Evolutionary conservation across 2,888 invertebrate species (phyloP).

Genomic region (Dione juno): DNA sequence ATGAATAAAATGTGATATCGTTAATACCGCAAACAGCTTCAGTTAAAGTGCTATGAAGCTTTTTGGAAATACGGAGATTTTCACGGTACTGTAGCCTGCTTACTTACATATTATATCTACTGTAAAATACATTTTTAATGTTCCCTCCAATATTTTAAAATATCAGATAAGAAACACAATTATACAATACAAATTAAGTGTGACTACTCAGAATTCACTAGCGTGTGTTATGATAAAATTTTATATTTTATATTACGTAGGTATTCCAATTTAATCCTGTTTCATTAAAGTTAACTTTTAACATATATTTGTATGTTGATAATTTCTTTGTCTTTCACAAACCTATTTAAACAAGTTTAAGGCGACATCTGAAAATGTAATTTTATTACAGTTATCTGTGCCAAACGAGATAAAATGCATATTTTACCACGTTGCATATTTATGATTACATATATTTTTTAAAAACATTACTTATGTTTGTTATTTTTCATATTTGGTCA

Average conservation of each 20-base stretch:
- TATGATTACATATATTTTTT: background rate
- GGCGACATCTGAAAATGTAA: background rate
- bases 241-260: too few species aligned
- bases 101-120: slow-evolving; percentile 39
- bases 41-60: background rate
- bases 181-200: too few species aligned
- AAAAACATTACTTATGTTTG: background rate
- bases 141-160: background rate
- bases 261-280: too few species aligned
- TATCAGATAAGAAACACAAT: too few species aligned
- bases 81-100: slow-evolving; percentile 38
- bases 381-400: background rate
- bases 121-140: slow-evolving; percentile 4
- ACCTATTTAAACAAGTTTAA: background rate
- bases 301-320: background rate
- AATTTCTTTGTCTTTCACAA: background rate
- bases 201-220: too few species aligned
- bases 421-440: background rate
- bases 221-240: too few species aligned
- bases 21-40: slow-evolving; percentile 44
- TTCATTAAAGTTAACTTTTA: background rate
- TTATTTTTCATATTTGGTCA: background rate
- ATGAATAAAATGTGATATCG: slow-evolving; percentile 44
- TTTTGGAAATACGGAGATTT: slow-evolving; percentile 46
- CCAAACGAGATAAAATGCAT: background rate